These are phyloP conservation scores for Sitobion miscanthi DNA, from an alignment of 1,140 invertebrate genomes.

Conservation along the genomic window DNA sequence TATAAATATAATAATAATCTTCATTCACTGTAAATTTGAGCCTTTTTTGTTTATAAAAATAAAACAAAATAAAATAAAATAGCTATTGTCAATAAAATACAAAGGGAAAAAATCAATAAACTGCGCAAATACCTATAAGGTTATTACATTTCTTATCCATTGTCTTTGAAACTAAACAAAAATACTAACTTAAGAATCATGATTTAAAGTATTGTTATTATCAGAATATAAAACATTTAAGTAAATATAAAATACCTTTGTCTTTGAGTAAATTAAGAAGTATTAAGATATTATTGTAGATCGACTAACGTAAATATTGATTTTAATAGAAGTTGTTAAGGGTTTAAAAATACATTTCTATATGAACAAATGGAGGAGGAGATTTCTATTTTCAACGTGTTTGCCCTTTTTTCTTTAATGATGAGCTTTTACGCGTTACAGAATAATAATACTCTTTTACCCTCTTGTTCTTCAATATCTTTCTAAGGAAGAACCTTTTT, in stretches of 20 bases:
- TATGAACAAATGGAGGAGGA: neutral
- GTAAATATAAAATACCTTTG: neutral
- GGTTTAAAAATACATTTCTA: slow-evolving; percentile 1
- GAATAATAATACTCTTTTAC: neutral
- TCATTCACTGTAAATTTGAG: neutral
- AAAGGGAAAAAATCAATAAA: neutral
- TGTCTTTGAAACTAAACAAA: neutral
- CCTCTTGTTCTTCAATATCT: neutral
- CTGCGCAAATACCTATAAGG: neutral
- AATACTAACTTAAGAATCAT: neutral
- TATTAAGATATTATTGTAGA: neutral
- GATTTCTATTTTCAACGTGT: neutral
- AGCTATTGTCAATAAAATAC: neutral
- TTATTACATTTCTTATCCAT: neutral
- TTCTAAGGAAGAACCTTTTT: neutral
- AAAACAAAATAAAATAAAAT: slow-evolving; percentile 4
- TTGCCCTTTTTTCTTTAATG: neutral
- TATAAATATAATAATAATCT: neutral
- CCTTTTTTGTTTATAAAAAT: neutral
- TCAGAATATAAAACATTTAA: neutral
- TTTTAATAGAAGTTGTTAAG: neutral
- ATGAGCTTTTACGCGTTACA: neutral
- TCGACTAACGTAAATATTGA: neutral
- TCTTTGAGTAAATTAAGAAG: neutral
- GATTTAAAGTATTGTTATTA: neutral